Conservation (phyloP, 1,140 invertebrate species). For the Microplitis mediator region DNA sequence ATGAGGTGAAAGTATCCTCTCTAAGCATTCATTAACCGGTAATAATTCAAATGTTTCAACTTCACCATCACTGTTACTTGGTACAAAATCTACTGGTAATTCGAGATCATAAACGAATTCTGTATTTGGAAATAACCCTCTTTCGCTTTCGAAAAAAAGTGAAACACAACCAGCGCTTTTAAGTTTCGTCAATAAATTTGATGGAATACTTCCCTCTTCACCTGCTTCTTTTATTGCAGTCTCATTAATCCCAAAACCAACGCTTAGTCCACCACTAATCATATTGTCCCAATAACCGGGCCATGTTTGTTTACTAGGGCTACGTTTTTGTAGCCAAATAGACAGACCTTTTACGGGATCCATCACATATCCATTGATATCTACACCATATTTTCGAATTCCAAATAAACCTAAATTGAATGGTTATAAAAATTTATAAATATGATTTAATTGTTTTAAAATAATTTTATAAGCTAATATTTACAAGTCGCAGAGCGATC, state of each 20-base stretch:
- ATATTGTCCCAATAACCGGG: conserved; percentile 95
- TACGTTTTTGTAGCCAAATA: conserved; percentile 91
- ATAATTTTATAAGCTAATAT: too few species aligned
- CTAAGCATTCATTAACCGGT: conserved; percentile 78
- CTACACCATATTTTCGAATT: conserved; percentile 90
- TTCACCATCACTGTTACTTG: conserved; percentile 90
- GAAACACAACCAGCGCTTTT: conserved; percentile 84
- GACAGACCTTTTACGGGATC: conserved; percentile 83
- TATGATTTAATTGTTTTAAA: neutral
- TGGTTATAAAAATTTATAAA: neutral
- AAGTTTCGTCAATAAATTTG: conserved; percentile 74
- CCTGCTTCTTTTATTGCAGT: conserved; percentile 91
- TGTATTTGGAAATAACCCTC: conserved; percentile 91
- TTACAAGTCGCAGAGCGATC: conserved; percentile 88
- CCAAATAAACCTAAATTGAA: conserved; percentile 77
- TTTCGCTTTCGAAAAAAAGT: conserved; percentile 90
- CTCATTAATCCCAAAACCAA: conserved; percentile 84
- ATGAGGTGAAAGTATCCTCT: conserved; percentile 78
- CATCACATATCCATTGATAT: conserved; percentile 91
- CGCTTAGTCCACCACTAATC: conserved; percentile 90
- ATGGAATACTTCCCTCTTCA: conserved; percentile 89
- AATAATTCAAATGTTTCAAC: conserved; percentile 88
- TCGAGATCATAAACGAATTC: conserved; percentile 96
- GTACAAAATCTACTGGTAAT: conserved; percentile 85
- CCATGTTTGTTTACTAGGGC: conserved; percentile 91